These are phyloP conservation scores for Pachliopta kotzebuea DNA, from an alignment of 2,888 invertebrate genomes.

Conservation along the genomic window DNA sequence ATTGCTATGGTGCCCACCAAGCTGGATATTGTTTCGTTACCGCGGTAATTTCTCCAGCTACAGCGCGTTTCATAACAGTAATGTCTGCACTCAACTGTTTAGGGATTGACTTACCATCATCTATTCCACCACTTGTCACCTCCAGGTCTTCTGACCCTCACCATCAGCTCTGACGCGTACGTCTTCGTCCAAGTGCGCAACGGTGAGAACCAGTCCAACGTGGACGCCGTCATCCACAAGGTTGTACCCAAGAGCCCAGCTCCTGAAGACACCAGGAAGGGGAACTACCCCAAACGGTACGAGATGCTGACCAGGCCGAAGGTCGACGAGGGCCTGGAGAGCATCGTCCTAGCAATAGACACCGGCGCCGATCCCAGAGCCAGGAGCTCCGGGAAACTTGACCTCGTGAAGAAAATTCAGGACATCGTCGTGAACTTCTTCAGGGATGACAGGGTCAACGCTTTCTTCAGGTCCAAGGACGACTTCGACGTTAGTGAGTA, in stretches of 20 bases:
- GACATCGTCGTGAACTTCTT: conserved; percentile 23
- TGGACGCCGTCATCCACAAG: conserved; percentile 41
- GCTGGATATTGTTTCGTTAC: too few relatives aligned
- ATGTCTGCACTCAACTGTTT: too few relatives aligned
- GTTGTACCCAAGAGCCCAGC: conserved; percentile 31
- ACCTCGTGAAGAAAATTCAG: conserved; percentile 5
- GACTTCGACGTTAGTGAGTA: conserved; percentile 34
- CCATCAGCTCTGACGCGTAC: conserved; percentile 21
- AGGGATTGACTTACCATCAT: background rate
- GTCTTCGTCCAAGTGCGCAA: conserved; percentile 39
- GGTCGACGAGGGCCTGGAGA: conserved; percentile 30
- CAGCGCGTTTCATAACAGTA: too few relatives aligned
- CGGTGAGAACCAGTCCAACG: conserved; percentile 38
- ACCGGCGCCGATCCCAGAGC: conserved; percentile 13
- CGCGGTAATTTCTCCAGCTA: too few relatives aligned
- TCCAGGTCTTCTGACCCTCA: background rate
- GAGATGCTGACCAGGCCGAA: conserved; percentile 18
- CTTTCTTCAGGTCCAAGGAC: conserved; percentile 26
- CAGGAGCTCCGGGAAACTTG: background rate
- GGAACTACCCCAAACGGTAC: conserved; percentile 29
- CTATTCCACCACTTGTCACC: background rate
- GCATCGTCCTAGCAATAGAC: conserved; percentile 33
- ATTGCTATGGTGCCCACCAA: too few relatives aligned
- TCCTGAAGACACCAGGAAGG: conserved; percentile 32
- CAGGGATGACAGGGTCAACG: conserved; percentile 11